These are phyloP conservation scores for Rhagologus leucostigma DNA, from an alignment of 2,113 vertebrate genomes.

Conservation along the genomic window DNA sequence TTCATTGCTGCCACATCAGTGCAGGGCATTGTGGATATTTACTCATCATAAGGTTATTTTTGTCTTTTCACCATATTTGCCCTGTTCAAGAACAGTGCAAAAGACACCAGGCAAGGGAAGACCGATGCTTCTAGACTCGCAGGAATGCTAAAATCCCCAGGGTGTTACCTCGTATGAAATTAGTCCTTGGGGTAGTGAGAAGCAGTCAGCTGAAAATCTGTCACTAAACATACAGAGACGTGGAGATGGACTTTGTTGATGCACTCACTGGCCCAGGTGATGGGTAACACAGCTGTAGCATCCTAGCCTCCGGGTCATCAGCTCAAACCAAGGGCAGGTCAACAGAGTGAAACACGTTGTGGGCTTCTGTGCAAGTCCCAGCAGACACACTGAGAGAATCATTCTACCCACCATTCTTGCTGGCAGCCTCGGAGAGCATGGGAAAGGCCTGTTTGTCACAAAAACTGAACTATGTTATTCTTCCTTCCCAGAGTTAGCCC, in stretches of 20 bases:
- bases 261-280: neutral
- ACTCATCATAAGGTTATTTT: neutral
- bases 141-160: neutral
- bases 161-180: neutral
- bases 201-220: neutral
- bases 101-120: neutral
- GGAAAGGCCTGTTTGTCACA: neutral
- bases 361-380: neutral
- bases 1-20: neutral
- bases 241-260: neutral
- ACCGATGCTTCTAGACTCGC: neutral
- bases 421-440: neutral
- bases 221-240: neutral
- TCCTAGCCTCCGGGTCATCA: neutral
- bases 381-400: rapidly evolving
- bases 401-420: rapidly evolving
- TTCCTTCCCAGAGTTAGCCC: neutral
- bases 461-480: neutral
- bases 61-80: neutral
- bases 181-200: neutral
- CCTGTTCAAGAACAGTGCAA: neutral
- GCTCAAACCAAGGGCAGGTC: neutral
- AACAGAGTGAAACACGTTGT: neutral
- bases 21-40: neutral
- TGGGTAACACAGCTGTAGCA: neutral